Base-by-base conservation (phyloP, 2,797 vertebrate genomes). In the Delichon dasypus region DNA sequence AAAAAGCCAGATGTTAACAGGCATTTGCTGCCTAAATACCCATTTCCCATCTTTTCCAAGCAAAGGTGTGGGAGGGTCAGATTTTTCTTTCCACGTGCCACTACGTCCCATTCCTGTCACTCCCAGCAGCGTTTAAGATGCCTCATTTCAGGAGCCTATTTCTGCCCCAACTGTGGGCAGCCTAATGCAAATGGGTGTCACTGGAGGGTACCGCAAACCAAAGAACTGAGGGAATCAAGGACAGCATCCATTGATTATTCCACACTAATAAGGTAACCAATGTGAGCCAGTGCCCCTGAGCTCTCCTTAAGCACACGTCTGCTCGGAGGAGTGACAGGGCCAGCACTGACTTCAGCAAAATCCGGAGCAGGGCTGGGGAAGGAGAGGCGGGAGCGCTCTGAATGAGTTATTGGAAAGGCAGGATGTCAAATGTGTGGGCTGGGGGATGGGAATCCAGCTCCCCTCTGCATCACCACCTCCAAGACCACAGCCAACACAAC, bases 91-190 rank as follows among this genome's bases (percentile, higher is more conserved):
- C 73, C 34, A 30, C 0, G 0, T 48, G 60, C 36, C 4, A 4
- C 68, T 42, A 2, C 0, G 2, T 20, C 25, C 29, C 22, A 10
- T 23, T 44, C 0, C 0, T 2, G 19, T 55, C 60, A 38, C n/a
- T 73, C 79, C 19, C 1, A 4, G 20, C 36, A 64, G 5, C 0
- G 1, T 20, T 12, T 23, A 72, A 38, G 65, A 20, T 0, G 1
- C 23, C 34, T 42, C 16, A 7, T 53, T 53, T 36, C 38, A 64
- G 48, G 4, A 65, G 23, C 30, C 36, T 53, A 2, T 17, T 77
- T 88, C 68, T 76, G 54, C 60, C 54, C 54, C 64, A 48, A n/a
- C 30, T 8, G 40, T 14, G 25, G 30, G 75, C 6, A 68, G 11
- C 1, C 3, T 16, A 21, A 67, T 25, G 60, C 21, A 90, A 93